Evolutionary conservation across 1,140 invertebrate genomes (phyloP), one percentile per base, ranked within the genome.

Genomic region (Lasaia peninsularis): DNA sequence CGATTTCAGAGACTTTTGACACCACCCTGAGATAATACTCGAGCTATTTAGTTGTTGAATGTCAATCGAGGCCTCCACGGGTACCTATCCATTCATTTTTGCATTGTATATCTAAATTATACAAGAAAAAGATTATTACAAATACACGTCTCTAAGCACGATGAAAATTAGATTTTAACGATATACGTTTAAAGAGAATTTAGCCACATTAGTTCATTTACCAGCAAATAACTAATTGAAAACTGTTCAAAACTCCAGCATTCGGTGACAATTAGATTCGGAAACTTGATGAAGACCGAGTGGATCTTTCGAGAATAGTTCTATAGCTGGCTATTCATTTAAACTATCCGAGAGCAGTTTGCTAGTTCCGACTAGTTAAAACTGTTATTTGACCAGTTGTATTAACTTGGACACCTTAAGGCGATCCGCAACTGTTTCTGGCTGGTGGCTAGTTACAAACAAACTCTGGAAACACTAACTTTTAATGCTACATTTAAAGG

Each of bases 231-330:
- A 59, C 63, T 59, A 62, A 62, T 65, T 50, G 53, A 50, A 56
- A 54, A 58, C 62, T 63, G 54, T 55, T 48, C 57, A 33, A 21
- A 56, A 63, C 49, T 59, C 56, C 33, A 11, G 52, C 56, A 20
- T 62, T 50, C 52, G 35, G 53, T 56, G 60, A 62, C 60, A 66
- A 66, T 66, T 66, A 66, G 61, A 67, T 67, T 67, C 31, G 21
- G 16, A 63, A 28, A 67, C 54, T 63, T 58, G 31, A 5, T 48
- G 18, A 20, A 48, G 20, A 20, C 40, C n/a, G 20, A 21, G 18
- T 20, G 40, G 18, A 48, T 48, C 40, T 48, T 48, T 48, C 11
- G 40, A 48, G 40, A 21, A 48, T 21, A 48, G 40, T 60, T 51
- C 37, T 12, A 35, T 58, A 32, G 37, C 35, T 59, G 18, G 37